These are phyloP conservation scores for Macrobrachium rosenbergii DNA, from an alignment of 1,140 invertebrate species.

Conservation along the genomic window DNA sequence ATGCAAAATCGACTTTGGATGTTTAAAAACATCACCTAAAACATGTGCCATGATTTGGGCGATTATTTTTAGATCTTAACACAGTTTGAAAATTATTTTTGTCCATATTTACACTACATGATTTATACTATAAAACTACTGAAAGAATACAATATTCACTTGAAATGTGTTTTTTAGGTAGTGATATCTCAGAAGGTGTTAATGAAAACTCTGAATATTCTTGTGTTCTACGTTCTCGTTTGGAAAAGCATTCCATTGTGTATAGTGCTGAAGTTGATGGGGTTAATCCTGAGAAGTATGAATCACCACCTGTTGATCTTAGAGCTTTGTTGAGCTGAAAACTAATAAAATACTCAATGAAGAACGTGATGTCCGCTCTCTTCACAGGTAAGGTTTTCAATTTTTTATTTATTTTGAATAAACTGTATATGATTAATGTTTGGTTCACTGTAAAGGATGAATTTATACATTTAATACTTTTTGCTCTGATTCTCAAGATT, in stretches of 20 bases:
- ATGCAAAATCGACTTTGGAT: no score
- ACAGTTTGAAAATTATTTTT: no score
- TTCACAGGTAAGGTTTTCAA: slow-evolving; percentile 70
- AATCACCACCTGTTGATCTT: slow-evolving; percentile 53
- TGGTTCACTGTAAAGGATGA: no score
- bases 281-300: slow-evolving; percentile 70
- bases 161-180: slow-evolving; percentile 24
- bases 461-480: no score
- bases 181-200: slow-evolving; percentile 72
- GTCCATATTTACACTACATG: no score
- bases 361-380: slow-evolving; percentile 72
- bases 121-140: not conserved
- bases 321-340: slow-evolving; percentile 76
- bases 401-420: not conserved
- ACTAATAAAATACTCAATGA: slow-evolving; percentile 74
- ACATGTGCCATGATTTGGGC: no score
- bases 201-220: slow-evolving; percentile 78
- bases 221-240: slow-evolving; percentile 73
- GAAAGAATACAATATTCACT: not conserved
- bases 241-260: slow-evolving; percentile 74
- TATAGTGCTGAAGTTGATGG: slow-evolving; percentile 79
- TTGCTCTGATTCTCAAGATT: no score
- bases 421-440: not conserved
- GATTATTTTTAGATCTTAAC: no score
- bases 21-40: no score